A percentile compares a stretch with the other conserved stretches of the same genome.
These are phyloP conservation scores for Alosa alosa DNA, from an alignment of 2,113 vertebrate genomes.

Conservation along the genomic window DNA sequence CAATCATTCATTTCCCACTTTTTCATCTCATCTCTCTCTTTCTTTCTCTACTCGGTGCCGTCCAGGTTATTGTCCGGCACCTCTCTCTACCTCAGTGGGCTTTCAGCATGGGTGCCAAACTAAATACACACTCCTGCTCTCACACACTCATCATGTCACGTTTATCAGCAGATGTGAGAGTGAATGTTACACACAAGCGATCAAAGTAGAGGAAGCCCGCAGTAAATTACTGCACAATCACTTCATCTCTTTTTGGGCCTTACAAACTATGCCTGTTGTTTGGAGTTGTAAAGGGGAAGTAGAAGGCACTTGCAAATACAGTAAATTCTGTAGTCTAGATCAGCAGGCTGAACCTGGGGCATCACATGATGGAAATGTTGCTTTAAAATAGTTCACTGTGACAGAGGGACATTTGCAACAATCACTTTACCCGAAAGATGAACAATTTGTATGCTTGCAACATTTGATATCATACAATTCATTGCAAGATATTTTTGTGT, in stretches of 20 bases:
- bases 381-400: background rate
- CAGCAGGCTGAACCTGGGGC: background rate
- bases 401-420: background rate
- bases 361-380: background rate
- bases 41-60: background rate
- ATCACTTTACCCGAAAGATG: background rate
- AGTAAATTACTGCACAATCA: background rate
- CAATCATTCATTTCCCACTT: background rate
- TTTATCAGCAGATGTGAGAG: background rate
- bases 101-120: background rate
- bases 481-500: no score
- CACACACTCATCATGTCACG: background rate
- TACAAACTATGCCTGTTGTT: background rate
- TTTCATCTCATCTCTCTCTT: background rate
- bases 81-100: background rate
- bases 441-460: background rate
- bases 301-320: background rate
- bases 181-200: background rate
- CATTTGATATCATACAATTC: background rate
- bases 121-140: background rate
- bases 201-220: background rate
- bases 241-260: background rate
- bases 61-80: background rate
- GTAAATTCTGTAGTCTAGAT: background rate
- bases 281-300: background rate